Conservation (phyloP, 2,113 vertebrate species). For the Thalassoma bifasciatum region DNA sequence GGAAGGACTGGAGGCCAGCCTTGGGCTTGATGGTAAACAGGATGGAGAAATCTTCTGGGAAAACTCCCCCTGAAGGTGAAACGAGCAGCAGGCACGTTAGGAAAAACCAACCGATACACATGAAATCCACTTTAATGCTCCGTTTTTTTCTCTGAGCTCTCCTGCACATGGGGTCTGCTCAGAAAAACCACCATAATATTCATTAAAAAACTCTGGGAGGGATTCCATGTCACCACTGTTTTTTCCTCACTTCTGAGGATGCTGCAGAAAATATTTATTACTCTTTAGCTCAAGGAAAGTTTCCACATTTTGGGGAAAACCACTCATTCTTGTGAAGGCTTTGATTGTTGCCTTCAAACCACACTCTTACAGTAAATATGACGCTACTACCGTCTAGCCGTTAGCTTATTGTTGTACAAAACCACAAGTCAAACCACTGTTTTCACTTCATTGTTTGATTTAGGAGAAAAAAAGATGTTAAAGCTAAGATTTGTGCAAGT, state of each 20-base stretch:
- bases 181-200: constrained; percentile 14
- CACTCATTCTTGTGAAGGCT: not conserved
- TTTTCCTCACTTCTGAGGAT: constrained; percentile 9
- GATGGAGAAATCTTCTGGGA: constrained; percentile 98
- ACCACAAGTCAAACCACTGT: not conserved
- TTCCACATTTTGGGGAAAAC: not conserved
- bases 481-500: too few species aligned
- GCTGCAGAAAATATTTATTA: not conserved
- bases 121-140: not conserved
- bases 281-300: not conserved
- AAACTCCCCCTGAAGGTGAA: constrained; percentile 84
- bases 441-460: not conserved
- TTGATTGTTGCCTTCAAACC: not conserved
- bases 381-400: not conserved
- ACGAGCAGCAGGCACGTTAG: constrained; percentile 16
- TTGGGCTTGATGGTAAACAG: constrained; percentile 96
- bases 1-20: constrained; percentile 93
- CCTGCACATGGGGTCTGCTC: not conserved
- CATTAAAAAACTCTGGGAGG: not conserved
- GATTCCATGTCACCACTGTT: not conserved
- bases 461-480: not conserved
- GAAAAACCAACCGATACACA: constrained; percentile 9
- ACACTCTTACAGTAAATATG: not conserved
- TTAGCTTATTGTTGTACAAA: not conserved
- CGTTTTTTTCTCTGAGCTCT: constrained; percentile 3